Evolutionary conservation across 2,888 invertebrate genomes (phyloP), one percentile per base, ranked within the genome.

Genomic region (Chalcosyrphus nemorum): DNA sequence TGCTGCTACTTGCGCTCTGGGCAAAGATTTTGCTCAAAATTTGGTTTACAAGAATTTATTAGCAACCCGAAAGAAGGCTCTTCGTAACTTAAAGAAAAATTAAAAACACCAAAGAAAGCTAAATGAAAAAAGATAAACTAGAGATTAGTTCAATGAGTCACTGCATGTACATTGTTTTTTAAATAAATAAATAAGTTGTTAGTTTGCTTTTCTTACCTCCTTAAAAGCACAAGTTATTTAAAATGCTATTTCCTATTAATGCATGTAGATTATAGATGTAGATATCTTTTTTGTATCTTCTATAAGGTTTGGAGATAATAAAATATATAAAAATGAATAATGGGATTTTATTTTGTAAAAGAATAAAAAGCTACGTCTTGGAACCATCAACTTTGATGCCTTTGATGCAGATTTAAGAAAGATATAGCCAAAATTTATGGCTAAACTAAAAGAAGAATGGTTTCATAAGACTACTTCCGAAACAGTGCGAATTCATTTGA

Each of bases 21-120:
- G 91, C 3, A 88, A 88, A 50, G 87, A 87, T 15, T 89, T 90
- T 77, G 88, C 89, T 9, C 88, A 89, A 61, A 89, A 87, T 24
- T 35, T 90, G 21, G 88, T 91, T 9, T 88, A 91, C 50, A 89
- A 89, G 52, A 88, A 89, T 54, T 86, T 90, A 43, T 72, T 89
- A 35, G 87, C 84, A 13, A 89, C 89, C 7, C 89, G 91, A 32
- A 89, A 89, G 57, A 89, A 89, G 27, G 90, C 91, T 4, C 76
- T 90, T 11, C 89, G 89, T 1, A 89, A 88, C 27, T 68, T 85
- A n/a, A 87, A 87, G 57, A 89, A 90, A 81, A 87, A 90, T 32
- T 82, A 72, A 19, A 66, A 7, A 27, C 24, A 1, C 4, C 2
- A 35, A 7, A 17, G 9, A 54, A n/a, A 9, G 9, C 15, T 9